Conservation (phyloP, 2,113 vertebrate genomes). For the Callocephalon fimbriatum region DNA sequence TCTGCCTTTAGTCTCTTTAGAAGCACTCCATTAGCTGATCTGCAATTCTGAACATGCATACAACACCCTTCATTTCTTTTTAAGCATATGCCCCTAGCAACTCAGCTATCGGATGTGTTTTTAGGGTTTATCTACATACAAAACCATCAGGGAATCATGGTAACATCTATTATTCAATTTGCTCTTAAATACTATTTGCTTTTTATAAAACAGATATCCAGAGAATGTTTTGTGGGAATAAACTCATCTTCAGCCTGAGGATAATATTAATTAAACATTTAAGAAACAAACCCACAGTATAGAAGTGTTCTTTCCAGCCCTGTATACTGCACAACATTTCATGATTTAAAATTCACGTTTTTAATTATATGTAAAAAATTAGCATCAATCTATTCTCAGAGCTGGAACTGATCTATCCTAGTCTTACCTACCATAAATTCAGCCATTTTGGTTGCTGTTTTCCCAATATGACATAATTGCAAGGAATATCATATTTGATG, state of each 20-base stretch:
- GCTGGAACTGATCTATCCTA: not conserved
- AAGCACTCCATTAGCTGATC: not conserved
- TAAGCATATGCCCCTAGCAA: not conserved
- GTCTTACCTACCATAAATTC: not conserved
- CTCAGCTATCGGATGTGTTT: not conserved
- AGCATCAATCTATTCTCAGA: not conserved
- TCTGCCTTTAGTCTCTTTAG: not conserved
- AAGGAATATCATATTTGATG: not conserved
- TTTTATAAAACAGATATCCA: not conserved
- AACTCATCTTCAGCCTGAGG: not conserved
- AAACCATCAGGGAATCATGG: not conserved
- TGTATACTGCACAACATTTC: not conserved
- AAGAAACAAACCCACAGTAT: not conserved
- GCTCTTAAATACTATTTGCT: not conserved
- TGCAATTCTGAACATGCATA: constrained; percentile 5
- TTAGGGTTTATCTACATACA: not conserved
- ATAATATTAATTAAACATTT: not conserved
- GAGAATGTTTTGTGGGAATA: not conserved
- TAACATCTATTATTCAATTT: not conserved
- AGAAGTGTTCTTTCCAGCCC: not conserved
- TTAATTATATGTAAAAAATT: not conserved
- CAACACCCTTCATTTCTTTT: not conserved
- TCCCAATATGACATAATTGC: not conserved
- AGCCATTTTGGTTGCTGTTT: not conserved
- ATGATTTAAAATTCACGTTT: not conserved